Evolutionary conservation across 1,140 invertebrate species (phyloP).

Genomic region (Drosophila ercepeae): DNA sequence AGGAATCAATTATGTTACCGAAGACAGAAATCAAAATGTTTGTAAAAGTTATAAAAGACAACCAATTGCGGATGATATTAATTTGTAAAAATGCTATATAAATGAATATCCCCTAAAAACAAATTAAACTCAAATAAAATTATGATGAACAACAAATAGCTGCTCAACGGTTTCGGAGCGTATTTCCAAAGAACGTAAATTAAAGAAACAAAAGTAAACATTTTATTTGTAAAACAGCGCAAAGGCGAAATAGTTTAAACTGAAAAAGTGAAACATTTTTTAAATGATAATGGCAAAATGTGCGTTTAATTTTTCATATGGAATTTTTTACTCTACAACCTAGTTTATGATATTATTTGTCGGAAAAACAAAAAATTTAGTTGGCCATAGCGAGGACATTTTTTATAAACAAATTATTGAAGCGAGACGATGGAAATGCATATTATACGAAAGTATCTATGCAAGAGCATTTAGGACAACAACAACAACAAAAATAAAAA

Average conservation of each 20-base stretch:
- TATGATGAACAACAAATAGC: conserved; percentile 70
- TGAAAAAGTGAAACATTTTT: conserved; percentile 50
- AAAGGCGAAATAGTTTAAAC: conserved; percentile 59
- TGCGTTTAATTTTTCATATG: conserved; percentile 76
- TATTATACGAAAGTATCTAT: conserved; percentile 25
- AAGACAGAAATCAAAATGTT: conserved; percentile 72
- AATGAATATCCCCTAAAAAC: conserved; percentile 33
- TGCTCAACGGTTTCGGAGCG: conserved; percentile 83
- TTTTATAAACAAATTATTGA: conserved; percentile 67
- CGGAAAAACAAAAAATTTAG: conserved; percentile 49
- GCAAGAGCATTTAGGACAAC: conserved; percentile 74
- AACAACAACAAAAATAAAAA: conserved; percentile 40
- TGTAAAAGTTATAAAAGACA: conserved; percentile 52
- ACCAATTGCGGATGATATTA: conserved; percentile 35
- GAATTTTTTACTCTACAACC: conserved; percentile 73
- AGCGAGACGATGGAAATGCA: conserved; percentile 34
- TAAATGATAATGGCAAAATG: conserved; percentile 54
- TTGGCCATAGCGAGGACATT: conserved; percentile 59
- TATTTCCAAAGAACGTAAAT: conserved; percentile 79
- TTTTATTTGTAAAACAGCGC: conserved; percentile 65
- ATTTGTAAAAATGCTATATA: conserved; percentile 45
- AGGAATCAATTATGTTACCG: conserved; percentile 48
- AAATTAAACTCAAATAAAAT: conserved; percentile 35
- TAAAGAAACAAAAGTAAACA: conserved; percentile 40
- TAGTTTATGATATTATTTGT: conserved; percentile 69